phyloP scores from a whole-genome alignment of 2,113 vertebrate species.

The Chloroceryle aenea region DNA sequence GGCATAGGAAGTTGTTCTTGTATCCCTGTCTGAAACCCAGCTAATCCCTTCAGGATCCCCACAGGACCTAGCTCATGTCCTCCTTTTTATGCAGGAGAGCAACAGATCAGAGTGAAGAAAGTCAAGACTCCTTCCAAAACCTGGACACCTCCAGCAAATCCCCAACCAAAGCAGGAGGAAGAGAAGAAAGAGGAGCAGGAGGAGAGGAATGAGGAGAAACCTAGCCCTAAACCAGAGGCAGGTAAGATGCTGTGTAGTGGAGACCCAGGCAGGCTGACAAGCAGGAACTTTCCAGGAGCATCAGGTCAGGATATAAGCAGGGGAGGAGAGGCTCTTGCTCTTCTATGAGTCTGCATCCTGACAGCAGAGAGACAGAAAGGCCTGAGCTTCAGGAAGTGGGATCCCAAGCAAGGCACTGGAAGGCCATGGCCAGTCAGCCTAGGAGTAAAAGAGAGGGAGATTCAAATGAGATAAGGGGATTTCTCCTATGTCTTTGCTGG shows the following conservation, averaged over 20 bases:
- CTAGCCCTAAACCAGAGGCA: background rate
- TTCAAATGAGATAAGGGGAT: background rate
- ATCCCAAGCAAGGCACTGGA: background rate
- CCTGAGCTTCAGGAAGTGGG: background rate
- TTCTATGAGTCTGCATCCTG: background rate
- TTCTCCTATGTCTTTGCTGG: background rate
- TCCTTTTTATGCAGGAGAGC: slow-evolving; percentile 59
- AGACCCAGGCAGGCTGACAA: background rate
- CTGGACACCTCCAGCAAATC: slow-evolving; percentile 26
- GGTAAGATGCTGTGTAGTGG: slow-evolving; percentile 6
- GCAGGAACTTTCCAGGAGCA: background rate
- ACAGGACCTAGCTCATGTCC: background rate
- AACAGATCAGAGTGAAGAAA: slow-evolving; percentile 48
- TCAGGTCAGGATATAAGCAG: background rate
- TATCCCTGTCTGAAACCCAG: background rate
- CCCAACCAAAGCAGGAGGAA: background rate
- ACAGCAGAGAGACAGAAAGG: background rate
- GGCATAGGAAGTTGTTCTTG: background rate
- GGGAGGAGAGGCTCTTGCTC: background rate
- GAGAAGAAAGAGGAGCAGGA: background rate
- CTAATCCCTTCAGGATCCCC: background rate
- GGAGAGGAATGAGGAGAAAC: background rate
- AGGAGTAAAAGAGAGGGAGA: background rate
- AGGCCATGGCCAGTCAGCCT: background rate
- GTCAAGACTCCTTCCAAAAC: slow-evolving; percentile 55